Conservation (phyloP, 2,797 vertebrate genomes). For the Sebastes flavidus region DNA sequence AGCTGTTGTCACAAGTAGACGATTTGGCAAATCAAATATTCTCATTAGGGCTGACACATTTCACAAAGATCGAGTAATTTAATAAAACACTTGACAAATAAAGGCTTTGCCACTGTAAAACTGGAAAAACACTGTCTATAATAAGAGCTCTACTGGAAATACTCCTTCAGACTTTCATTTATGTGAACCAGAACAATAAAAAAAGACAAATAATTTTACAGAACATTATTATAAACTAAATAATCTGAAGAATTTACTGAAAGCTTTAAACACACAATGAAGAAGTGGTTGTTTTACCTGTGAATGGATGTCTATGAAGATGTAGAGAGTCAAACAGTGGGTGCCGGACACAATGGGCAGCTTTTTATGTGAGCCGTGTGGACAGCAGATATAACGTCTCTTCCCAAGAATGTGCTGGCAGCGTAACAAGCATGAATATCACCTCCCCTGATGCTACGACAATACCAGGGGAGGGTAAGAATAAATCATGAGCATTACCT, state of each 20-base stretch:
- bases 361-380: constrained; percentile 71
- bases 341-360: constrained; percentile 69
- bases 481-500: constrained; percentile 56
- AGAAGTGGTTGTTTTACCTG: constrained; percentile 65
- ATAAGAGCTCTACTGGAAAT: background rate
- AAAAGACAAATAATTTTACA: background rate
- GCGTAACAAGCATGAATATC: constrained; percentile 67
- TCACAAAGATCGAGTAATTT: background rate
- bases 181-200: background rate
- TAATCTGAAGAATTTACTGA: background rate
- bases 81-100: background rate
- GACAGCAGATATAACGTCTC: constrained; percentile 77
- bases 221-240: background rate
- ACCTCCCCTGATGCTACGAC: constrained; percentile 57
- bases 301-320: constrained; percentile 22
- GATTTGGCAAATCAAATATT: background rate
- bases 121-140: background rate
- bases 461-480: constrained; percentile 46
- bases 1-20: background rate
- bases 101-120: background rate
- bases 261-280: background rate
- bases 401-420: constrained; percentile 78
- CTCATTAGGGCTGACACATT: background rate
- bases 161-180: background rate
- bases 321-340: constrained; percentile 50